These are phyloP conservation scores for Sternarchorhynchus goeldii DNA, from an alignment of 2,797 vertebrate genomes.

Conservation along the genomic window DNA sequence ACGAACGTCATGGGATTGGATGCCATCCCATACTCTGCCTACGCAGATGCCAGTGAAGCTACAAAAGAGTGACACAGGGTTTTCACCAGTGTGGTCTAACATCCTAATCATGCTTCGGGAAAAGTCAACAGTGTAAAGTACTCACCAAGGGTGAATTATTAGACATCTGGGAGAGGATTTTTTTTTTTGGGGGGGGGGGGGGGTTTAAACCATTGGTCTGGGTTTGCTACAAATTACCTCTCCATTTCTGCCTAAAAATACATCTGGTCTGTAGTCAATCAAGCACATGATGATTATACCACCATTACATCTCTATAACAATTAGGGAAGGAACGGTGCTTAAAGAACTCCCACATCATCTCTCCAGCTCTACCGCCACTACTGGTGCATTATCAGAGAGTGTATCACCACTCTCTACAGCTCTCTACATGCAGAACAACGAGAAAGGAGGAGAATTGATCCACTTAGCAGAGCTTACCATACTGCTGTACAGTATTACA, in stretches of 20 bases:
- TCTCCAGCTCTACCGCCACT: conserved; percentile 3
- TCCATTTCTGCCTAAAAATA: too few species aligned
- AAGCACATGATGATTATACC: too few species aligned
- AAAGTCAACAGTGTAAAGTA: neutral
- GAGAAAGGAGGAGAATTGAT: conserved; percentile 29
- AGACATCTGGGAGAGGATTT: too few species aligned
- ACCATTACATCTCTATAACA: neutral
- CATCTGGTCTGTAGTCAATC: too few species aligned
- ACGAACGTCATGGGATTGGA: conserved; percentile 20
- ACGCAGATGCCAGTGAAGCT: conserved; percentile 36
- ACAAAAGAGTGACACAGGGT: conserved; percentile 13
- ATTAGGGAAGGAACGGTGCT: neutral
- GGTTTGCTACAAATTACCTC: too few species aligned
- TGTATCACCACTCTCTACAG: conserved; percentile 19
- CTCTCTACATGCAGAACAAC: neutral
- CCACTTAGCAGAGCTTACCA: conserved; percentile 12
- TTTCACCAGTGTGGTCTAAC: neutral
- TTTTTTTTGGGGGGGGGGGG: too few species aligned
- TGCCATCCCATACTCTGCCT: neutral
- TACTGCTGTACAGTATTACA: conserved; percentile 23
- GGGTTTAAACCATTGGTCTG: too few species aligned
- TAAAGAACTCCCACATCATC: conserved; percentile 5
- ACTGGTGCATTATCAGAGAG: conserved; percentile 12
- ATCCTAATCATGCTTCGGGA: neutral
- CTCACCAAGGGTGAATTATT: too few species aligned